Percentiles rank a stretch among this genome's conserved stretches.
phyloP scores from a whole-genome alignment of 2,113 vertebrate species.

The Petroica traversi region DNA sequence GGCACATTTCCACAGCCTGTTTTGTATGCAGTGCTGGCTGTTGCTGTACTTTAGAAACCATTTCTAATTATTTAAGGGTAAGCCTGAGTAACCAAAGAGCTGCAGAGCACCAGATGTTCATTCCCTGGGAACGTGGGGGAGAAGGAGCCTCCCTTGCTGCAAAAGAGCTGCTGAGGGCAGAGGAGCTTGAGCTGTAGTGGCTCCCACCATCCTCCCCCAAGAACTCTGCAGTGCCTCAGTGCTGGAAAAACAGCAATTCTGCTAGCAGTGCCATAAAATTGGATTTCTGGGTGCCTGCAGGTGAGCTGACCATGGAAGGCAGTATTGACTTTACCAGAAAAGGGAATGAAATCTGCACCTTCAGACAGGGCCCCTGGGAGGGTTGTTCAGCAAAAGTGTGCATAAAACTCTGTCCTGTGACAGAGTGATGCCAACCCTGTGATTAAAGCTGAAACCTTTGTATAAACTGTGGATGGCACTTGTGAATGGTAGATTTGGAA shows the following conservation, averaged over 20 bases:
- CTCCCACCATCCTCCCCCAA: neutral
- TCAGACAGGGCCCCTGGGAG: neutral
- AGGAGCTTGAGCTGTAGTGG: neutral
- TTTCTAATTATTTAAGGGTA: neutral
- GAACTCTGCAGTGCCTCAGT: neutral
- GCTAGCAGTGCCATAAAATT: neutral
- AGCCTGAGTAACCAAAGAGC: neutral
- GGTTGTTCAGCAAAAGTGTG: neutral
- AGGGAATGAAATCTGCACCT: neutral
- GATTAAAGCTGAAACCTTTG: neutral
- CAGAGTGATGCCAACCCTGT: neutral
- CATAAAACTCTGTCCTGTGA: neutral
- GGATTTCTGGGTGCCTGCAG: neutral
- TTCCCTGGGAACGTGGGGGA: rapidly evolving
- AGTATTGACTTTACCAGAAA: neutral
- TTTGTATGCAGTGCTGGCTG: neutral
- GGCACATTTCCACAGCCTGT: neutral
- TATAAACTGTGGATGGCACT: neutral
- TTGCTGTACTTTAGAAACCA: neutral
- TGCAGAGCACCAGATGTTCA: neutral
- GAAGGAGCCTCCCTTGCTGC: neutral
- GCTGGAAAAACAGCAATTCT: neutral
- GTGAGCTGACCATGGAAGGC: neutral
- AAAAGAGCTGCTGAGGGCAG: neutral
- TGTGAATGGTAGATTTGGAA: neutral